Conservation (phyloP, 2,113 vertebrate genomes). For the Oryzias melastigma region DNA sequence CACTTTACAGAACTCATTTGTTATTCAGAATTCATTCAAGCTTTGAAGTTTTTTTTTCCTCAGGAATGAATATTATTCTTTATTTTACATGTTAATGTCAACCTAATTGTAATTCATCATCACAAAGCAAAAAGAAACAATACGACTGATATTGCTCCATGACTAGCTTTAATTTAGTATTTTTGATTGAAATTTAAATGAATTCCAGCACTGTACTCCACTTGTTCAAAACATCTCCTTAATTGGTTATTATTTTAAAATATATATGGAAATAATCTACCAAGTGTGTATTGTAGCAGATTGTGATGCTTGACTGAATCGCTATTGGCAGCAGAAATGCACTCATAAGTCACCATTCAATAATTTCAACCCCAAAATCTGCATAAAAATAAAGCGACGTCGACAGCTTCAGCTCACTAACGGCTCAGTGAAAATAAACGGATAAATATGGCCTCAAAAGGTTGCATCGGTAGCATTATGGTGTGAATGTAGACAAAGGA, state of each 20-base stretch:
- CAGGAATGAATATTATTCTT: background rate
- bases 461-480: constrained; percentile 18
- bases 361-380: constrained; percentile 14
- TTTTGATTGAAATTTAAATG: constrained; percentile 13
- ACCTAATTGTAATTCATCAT: constrained; percentile 1
- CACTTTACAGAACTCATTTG: constrained; percentile 24
- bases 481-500: constrained; percentile 1
- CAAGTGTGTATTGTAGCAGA: background rate
- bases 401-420: constrained; percentile 7
- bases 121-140: background rate
- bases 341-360: constrained; percentile 5
- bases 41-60: constrained; percentile 3
- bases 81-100: background rate
- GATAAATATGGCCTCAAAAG: constrained; percentile 19
- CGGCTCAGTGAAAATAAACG: constrained; percentile 18
- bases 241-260: background rate
- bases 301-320: background rate
- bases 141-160: background rate
- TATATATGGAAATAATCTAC: background rate
- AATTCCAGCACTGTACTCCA: background rate
- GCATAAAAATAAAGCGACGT: constrained; percentile 10
- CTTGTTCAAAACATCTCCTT: background rate
- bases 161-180: constrained; percentile 4
- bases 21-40: constrained; percentile 40
- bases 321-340: constrained; percentile 5